Evolutionary conservation across 2,113 vertebrate species (phyloP).

Genomic region (Anhinga anhinga): DNA sequence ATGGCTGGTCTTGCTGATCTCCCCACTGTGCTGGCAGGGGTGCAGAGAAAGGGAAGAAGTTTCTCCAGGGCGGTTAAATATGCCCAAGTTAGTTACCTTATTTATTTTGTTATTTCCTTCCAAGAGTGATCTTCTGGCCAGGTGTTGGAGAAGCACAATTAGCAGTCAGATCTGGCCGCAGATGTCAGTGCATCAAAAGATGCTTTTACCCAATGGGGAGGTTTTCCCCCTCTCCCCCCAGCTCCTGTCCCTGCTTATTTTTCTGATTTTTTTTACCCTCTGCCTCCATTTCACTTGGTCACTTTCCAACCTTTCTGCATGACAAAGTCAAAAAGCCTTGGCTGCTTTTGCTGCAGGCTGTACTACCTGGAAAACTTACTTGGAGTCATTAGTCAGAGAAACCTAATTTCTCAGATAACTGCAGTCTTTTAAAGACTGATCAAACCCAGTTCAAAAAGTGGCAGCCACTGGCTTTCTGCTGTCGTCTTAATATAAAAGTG

Average conservation of each 20-base stretch:
- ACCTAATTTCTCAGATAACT: background rate
- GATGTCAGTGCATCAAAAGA: background rate
- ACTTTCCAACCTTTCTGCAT: background rate
- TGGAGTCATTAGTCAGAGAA: background rate
- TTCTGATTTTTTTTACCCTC: background rate
- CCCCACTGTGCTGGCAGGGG: fast-evolving
- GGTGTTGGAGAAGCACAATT: background rate
- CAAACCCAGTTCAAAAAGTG: background rate
- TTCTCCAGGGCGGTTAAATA: background rate
- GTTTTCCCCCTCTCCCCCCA: background rate
- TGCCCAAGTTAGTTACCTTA: background rate
- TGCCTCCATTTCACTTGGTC: background rate
- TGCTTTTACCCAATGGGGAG: background rate
- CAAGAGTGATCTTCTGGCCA: background rate
- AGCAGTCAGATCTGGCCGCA: background rate
- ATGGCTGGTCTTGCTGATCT: background rate
- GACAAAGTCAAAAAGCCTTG: background rate
- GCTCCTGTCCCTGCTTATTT: background rate
- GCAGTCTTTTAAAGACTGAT: background rate
- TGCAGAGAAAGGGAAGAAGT: background rate
- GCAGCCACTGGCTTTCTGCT: background rate
- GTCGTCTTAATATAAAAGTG: background rate
- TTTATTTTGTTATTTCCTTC: background rate
- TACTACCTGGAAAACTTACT: background rate
- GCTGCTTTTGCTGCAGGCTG: background rate